phyloP scores from a whole-genome alignment of 2,888 invertebrate species.

The Protodeltote pygarga region DNA sequence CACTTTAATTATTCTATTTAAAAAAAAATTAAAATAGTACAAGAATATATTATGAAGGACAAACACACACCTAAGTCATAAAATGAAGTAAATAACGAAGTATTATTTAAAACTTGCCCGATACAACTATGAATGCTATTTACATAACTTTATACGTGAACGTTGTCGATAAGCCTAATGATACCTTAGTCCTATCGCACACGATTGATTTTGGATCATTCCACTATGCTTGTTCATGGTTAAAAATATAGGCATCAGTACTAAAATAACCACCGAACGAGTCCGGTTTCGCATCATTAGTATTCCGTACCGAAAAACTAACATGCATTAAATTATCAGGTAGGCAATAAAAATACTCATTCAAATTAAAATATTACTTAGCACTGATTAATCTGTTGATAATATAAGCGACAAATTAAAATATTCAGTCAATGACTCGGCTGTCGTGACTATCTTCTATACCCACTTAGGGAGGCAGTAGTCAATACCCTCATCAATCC shows the following conservation, averaged over 20 bases:
- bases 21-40: too few relatives aligned
- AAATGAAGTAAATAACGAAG: conserved; percentile 1
- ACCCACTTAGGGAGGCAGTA: too few relatives aligned
- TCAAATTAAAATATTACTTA: neutral
- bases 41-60: too few relatives aligned
- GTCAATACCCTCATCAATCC: too few relatives aligned
- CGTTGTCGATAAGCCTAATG: neutral
- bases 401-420: neutral
- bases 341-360: too few relatives aligned
- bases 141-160: conserved; percentile 18
- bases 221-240: neutral
- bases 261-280: conserved; percentile 22
- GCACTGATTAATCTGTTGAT: neutral
- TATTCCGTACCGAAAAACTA: conserved; percentile 12
- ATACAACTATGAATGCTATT: conserved; percentile 13
- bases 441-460: neutral
- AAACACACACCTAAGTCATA: too few relatives aligned
- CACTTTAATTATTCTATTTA: too few relatives aligned
- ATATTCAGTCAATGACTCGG: neutral
- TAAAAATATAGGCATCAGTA: conserved; percentile 32
- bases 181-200: conserved; percentile 8
- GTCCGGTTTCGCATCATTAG: conserved; percentile 12
- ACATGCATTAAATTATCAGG: neutral
- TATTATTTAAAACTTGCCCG: conserved; percentile 1
- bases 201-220: conserved; percentile 26